A percentile compares a stretch with the other conserved stretches of the same genome.
These are phyloP conservation scores for Diadema setosum DNA, from an alignment of 35 echinoderm and acorn worm genomes.

Conservation along the genomic window DNA sequence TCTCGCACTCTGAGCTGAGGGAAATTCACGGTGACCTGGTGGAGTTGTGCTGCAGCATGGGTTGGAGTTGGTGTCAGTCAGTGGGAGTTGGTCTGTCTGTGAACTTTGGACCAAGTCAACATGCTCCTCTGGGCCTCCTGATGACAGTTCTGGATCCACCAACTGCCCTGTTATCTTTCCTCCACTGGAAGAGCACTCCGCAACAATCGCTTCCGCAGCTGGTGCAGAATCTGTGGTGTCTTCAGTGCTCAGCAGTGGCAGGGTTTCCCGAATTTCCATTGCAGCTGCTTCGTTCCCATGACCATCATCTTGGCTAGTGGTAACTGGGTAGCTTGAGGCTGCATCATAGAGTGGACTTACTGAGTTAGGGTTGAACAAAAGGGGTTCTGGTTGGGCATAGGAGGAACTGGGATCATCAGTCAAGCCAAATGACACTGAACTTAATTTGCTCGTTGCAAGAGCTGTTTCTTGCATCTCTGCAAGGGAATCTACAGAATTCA, in stretches of 20 bases:
- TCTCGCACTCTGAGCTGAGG: too few relatives aligned
- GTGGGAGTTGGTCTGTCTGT: neutral
- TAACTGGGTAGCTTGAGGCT: neutral
- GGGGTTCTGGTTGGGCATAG: neutral
- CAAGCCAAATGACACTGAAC: conserved; percentile 40
- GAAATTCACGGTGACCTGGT: too few relatives aligned
- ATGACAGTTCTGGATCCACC: neutral
- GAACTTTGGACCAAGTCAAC: neutral
- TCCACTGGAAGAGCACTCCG: neutral
- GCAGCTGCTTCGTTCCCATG: neutral
- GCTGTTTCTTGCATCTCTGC: conserved; percentile 80
- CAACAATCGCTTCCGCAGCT: too few relatives aligned
- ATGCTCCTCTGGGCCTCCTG: neutral
- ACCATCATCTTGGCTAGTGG: neutral
- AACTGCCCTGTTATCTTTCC: neutral
- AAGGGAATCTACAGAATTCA: conserved; percentile 59
- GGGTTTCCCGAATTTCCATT: too few relatives aligned
- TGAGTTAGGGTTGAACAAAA: neutral
- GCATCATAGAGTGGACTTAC: neutral
- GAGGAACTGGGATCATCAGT: neutral
- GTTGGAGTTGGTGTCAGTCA: neutral
- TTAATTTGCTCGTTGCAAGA: conserved; percentile 77
- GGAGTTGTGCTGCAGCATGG: neutral
- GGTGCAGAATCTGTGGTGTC: neutral
- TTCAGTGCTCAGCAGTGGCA: neutral